phyloP scores from a whole-genome alignment of 2,797 vertebrate species.

The Pyrocephalus nanus region DNA sequence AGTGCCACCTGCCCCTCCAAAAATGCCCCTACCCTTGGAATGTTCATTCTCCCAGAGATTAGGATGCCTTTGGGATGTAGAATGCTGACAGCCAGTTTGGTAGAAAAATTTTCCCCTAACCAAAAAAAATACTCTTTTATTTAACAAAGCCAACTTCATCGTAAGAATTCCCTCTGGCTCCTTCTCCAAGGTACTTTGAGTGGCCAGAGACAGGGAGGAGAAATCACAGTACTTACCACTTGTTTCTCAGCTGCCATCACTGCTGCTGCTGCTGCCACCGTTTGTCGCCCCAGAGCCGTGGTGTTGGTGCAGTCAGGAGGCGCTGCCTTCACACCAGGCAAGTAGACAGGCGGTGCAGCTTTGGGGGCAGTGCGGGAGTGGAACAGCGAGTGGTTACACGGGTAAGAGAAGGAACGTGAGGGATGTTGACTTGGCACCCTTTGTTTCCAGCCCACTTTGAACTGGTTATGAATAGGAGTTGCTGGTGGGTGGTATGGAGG shows the following conservation, averaged over 20 bases:
- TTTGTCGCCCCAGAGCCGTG: constrained; percentile 80
- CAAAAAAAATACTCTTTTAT: not conserved
- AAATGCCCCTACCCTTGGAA: not conserved
- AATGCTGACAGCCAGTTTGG: not conserved
- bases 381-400: constrained; percentile 91
- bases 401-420: constrained; percentile 95
- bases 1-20: not conserved
- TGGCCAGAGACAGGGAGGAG: not conserved
- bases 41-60: not conserved
- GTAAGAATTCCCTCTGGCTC: not conserved
- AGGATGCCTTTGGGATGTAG: not conserved
- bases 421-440: constrained; percentile 90
- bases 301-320: constrained; percentile 92
- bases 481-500: constrained; percentile 94
- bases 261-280: constrained; percentile 47
- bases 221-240: constrained; percentile 78
- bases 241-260: constrained; percentile 87
- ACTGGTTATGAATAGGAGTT: constrained; percentile 88
- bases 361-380: constrained; percentile 85
- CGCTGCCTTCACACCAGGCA: constrained; percentile 82
- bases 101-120: not conserved
- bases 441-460: constrained; percentile 93
- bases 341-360: constrained; percentile 83
- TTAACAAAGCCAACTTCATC: not conserved
- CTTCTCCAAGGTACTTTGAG: not conserved